Base-by-base conservation (phyloP, 2,797 vertebrate genomes). In the Xerus rutilus region DNA sequence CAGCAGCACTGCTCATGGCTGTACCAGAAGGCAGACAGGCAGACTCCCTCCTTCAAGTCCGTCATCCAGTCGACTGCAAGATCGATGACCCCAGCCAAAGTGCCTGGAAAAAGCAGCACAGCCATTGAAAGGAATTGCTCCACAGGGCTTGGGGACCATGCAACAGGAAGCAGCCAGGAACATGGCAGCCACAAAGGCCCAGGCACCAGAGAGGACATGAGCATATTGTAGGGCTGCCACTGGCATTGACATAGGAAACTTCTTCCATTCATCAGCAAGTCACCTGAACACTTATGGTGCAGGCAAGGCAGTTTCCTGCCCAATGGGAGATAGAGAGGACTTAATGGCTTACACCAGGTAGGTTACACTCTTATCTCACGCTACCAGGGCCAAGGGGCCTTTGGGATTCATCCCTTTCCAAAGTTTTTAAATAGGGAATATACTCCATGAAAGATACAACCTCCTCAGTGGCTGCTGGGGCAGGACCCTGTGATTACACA, bases 1-100 rank as follows among this genome's bases (percentile, higher is more conserved):
- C 99, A 99, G 99, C 99, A 99, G 98, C 99, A 99, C 98, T 99
- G 99, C 97, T 99, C 99, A 0, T 99, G 99, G 98, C 99, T 99
- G 98, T 99, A 99, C 99, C 99, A 99, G 98, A 99, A 99, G 5
- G 99, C 99, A 2, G 99, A 99, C 30, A 99, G 98, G 96, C 99
- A 99, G 97, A 99, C 99, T 0, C 99, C 99, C 76, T 99, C 99
- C 82, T 99, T 99, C 97, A 99, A 98, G 98, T 99, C 99, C 0
- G 99, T 99, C 99, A 99, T 99, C 99, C 99, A 99, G 98, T 99
- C 99, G 94, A 99, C 99, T 0, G 99, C 99, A 43, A 99, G 98
- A 98, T 99, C 99, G 45, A 99, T 99, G 94, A 99, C 99, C 1
- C 99, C 99, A 0, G 99, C 99, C 98, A 99, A 98, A 0, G 99